Evolutionary conservation across 2,113 vertebrate species (phyloP).

Genomic region (Pachycephala philippinensis): DNA sequence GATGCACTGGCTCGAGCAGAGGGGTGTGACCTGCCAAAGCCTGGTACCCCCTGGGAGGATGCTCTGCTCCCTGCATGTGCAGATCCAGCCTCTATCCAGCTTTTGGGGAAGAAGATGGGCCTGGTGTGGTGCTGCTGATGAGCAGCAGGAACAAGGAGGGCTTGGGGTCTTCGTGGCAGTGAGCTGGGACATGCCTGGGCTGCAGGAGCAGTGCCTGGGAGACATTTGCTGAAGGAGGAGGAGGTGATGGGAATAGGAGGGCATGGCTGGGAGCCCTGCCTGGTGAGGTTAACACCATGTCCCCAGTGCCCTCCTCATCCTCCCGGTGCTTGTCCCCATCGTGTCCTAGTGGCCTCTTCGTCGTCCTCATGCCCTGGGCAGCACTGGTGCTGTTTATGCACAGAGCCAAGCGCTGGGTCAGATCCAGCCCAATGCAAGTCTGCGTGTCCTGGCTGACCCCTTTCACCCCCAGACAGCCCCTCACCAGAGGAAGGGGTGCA

Average conservation of each 20-base stretch:
- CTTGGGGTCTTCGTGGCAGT: neutral
- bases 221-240: neutral
- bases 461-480: neutral
- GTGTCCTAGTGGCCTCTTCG: accelerated
- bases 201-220: neutral
- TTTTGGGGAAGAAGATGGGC: neutral
- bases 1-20: neutral
- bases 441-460: neutral
- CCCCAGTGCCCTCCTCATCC: neutral
- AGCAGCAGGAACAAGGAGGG: neutral
- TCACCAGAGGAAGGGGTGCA: neutral
- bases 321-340: accelerated
- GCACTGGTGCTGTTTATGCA: neutral
- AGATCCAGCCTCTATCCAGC: neutral
- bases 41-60: neutral
- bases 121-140: neutral
- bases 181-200: neutral
- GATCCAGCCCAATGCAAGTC: neutral
- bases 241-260: neutral
- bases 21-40: neutral
- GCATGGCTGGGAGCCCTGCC: neutral
- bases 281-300: neutral
- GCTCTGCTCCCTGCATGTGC: neutral
- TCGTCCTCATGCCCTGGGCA: accelerated
- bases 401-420: neutral